Conservation (phyloP, 2,797 vertebrate species). For the Percopsis omiscomaycus region DNA sequence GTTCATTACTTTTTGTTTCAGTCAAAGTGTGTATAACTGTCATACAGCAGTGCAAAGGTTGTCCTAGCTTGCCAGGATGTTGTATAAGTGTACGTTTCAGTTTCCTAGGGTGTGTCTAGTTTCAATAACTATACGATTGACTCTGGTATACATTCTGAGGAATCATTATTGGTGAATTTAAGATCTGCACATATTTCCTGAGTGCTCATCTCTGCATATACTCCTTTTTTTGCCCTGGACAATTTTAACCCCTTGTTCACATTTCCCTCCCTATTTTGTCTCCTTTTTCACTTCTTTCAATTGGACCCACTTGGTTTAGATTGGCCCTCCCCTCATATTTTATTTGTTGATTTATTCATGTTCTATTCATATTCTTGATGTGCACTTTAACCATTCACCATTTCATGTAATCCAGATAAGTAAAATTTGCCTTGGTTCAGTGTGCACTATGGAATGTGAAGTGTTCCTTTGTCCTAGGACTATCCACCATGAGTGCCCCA, state of each 20-base stretch:
- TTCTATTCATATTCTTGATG: not conserved
- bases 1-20: slow-evolving; percentile 34
- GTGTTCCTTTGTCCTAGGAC: slow-evolving; percentile 56
- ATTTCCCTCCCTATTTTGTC: slow-evolving; percentile 52
- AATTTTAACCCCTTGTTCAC: slow-evolving; percentile 36
- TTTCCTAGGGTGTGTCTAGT: slow-evolving; percentile 18
- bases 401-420: slow-evolving; percentile 11
- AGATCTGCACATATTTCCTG: not conserved
- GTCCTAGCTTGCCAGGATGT: slow-evolving; percentile 4
- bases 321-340: slow-evolving; percentile 1
- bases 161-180: slow-evolving; percentile 16
- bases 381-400: slow-evolving; percentile 16
- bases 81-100: not conserved
- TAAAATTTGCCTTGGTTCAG: slow-evolving; percentile 18
- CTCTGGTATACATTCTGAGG: not conserved
- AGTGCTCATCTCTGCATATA: slow-evolving; percentile 2
- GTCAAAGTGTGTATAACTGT: slow-evolving; percentile 3
- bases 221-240: slow-evolving; percentile 23
- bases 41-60: slow-evolving; percentile 23
- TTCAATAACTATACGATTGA: slow-evolving; percentile 6
- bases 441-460: slow-evolving; percentile 61
- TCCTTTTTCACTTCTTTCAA: slow-evolving; percentile 49
- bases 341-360: not conserved
- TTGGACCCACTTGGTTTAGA: slow-evolving; percentile 41
- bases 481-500: slow-evolving; percentile 38